Base-by-base conservation (phyloP, 1,140 invertebrate genomes). In the Adoxophyes honmai region DNA sequence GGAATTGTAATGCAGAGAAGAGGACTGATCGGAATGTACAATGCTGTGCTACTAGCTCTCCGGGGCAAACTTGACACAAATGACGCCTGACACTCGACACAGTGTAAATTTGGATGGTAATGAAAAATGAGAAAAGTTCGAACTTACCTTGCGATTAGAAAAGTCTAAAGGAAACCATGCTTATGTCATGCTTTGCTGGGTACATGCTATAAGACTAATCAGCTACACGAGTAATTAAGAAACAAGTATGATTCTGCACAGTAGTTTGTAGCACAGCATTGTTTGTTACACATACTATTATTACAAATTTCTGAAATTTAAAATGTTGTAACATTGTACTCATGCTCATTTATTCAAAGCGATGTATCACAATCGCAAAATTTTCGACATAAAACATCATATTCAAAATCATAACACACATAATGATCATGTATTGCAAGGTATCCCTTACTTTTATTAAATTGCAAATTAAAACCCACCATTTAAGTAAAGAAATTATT, bases 1-100 rank as follows among this genome's bases (percentile, higher is more conserved):
- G 21, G 21, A 28, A 28, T 6, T 28, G 21, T 28, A 28, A 28
- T 28, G 2, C 16, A 48, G 21, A n/a, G 18, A n/a, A 21, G 16
- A 18, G 42, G 42, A 48, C 16, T n/a, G 35, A 86, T 86, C 83
- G 83, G 81, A 86, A 86, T 86, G 81, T 77, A 86, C 83, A 86
- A 81, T 86, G 83, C 78, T 82, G 78, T 83, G 83, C 83, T 79
- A 80, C 70, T 68, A 51, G 13, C 33, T 37, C 33, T 37, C 10
- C 37, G 21, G 21, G 64, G 68, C 73, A 75, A 75, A 79, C 78
- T 69, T 73, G 78, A 76, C 78, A 81, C 81, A 78, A 76, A 76
- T 78, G 78, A 59, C 60, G 66, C 62, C 60, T 56, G 59, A 52
- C 2, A 28, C 10, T 48, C 21, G n/a, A 21, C 5, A 9, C 15